Percentiles rank a stretch among this genome's conserved stretches.
Conservation (phyloP, 2,797 vertebrate genomes). For the Triplophysa bombifrons region DNA sequence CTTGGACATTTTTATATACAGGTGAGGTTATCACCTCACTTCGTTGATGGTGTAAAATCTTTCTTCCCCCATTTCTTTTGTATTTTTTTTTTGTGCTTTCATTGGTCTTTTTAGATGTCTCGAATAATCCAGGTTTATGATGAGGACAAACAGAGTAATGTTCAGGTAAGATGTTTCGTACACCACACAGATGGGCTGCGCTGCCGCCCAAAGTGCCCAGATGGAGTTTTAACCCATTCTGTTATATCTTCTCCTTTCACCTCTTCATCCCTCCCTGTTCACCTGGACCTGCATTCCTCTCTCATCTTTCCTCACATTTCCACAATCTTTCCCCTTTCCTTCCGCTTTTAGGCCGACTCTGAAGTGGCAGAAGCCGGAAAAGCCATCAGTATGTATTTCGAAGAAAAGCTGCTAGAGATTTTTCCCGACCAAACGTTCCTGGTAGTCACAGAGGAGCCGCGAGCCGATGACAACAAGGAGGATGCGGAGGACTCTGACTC, state of each 20-base stretch:
- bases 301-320: constrained; percentile 47
- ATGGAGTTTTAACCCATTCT: constrained; percentile 61
- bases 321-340: constrained; percentile 47
- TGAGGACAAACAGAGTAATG: constrained; percentile 99
- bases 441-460: constrained; percentile 81
- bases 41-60: constrained; percentile 81
- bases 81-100: constrained; percentile 85
- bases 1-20: constrained; percentile 55
- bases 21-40: constrained; percentile 66
- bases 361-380: constrained; percentile 98
- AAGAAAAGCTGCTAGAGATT: constrained; percentile 91
- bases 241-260: constrained; percentile 80
- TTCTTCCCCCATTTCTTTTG: constrained; percentile 79
- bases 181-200: constrained; percentile 83
- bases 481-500: constrained; percentile 87
- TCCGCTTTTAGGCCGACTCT: constrained; percentile 87
- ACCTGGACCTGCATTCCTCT: constrained; percentile 52
- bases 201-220: constrained; percentile 51
- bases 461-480: constrained; percentile 79
- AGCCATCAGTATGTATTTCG: constrained; percentile 91
- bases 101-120: constrained; percentile 99
- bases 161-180: constrained; percentile 94
- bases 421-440: constrained; percentile 94
- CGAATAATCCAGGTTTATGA: constrained; percentile 99
- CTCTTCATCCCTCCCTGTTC: constrained; percentile 59